Percentiles rank a stretch among this genome's conserved stretches.
phyloP scores from a whole-genome alignment of 2,888 invertebrate genomes.

The Pristionchus maxplancki region DNA sequence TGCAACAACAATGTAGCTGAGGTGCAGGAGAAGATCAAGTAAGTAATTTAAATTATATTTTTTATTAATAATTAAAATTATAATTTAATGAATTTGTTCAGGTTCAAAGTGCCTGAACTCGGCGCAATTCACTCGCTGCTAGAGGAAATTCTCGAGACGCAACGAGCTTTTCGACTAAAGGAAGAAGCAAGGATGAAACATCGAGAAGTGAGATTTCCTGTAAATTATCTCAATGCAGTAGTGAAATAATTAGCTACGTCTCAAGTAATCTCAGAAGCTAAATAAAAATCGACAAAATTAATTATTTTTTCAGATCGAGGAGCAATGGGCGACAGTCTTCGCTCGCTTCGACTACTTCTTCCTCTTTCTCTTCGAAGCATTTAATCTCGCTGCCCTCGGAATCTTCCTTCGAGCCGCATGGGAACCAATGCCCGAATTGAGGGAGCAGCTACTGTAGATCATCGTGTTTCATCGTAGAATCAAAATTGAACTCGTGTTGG shows the following conservation, averaged over 20 bases:
- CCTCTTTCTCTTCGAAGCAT: slow-evolving; percentile 66
- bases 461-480: neutral
- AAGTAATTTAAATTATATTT: neutral
- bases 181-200: slow-evolving; percentile 58
- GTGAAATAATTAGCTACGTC: neutral
- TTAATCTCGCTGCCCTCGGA: slow-evolving; percentile 69
- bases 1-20: slow-evolving; percentile 39
- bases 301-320: slow-evolving; percentile 68
- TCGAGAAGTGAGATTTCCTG: slow-evolving; percentile 56
- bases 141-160: slow-evolving; percentile 71
- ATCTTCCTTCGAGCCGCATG: slow-evolving; percentile 70
- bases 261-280: neutral
- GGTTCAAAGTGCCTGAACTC: slow-evolving; percentile 60
- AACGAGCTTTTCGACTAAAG: slow-evolving; percentile 64
- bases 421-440: slow-evolving; percentile 68
- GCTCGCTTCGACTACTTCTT: slow-evolving; percentile 69
- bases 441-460: slow-evolving; percentile 43
- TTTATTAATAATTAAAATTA: neutral
- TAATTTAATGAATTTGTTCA: neutral
- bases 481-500: neutral
- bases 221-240: neutral
- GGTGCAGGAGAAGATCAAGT: slow-evolving; percentile 45
- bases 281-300: too few species aligned
- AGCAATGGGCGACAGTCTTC: slow-evolving; percentile 70
- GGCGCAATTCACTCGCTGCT: slow-evolving; percentile 66